phyloP scores from a whole-genome alignment of 1,140 invertebrate species.

The Scaptomyza graminum region DNA sequence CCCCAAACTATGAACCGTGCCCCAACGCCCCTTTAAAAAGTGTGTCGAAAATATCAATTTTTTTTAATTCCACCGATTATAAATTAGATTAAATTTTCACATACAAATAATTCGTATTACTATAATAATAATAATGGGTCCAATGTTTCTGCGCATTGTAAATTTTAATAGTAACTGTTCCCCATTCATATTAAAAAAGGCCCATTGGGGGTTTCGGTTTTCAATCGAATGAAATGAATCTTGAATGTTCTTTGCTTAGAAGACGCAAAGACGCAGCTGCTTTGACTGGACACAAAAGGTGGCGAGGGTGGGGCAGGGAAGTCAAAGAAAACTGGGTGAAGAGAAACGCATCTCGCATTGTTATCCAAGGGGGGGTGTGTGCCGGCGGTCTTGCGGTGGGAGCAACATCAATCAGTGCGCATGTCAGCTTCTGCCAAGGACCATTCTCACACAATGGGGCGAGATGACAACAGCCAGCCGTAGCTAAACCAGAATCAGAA shows the following conservation, averaged over 20 bases:
- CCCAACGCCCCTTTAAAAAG: too few species aligned
- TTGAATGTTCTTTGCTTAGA: slow-evolving; percentile 10
- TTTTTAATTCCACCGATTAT: too few species aligned
- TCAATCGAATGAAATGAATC: neutral
- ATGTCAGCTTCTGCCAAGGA: slow-evolving; percentile 52
- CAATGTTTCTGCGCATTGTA: too few species aligned
- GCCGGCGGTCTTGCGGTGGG: slow-evolving; percentile 11
- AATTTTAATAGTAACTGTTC: too few species aligned
- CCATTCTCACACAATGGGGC: slow-evolving; percentile 41
- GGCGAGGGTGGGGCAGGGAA: neutral
- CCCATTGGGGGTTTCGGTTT: neutral
- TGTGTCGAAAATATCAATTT: too few species aligned
- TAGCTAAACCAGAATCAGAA: slow-evolving; percentile 1
- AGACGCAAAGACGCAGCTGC: slow-evolving; percentile 24
- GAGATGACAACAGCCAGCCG: slow-evolving; percentile 41
- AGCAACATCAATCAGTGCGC: slow-evolving; percentile 58
- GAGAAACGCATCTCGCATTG: neutral
- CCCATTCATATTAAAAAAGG: too few species aligned
- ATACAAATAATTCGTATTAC: too few species aligned
- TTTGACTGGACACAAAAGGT: neutral
- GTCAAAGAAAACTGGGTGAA: neutral
- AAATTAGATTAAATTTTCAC: too few species aligned
- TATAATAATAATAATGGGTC: too few species aligned
- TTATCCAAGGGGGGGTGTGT: slow-evolving; percentile 7
- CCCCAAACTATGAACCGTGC: too few species aligned